Base-by-base conservation (phyloP, 2,113 vertebrate species). In the Jacana jacana region DNA sequence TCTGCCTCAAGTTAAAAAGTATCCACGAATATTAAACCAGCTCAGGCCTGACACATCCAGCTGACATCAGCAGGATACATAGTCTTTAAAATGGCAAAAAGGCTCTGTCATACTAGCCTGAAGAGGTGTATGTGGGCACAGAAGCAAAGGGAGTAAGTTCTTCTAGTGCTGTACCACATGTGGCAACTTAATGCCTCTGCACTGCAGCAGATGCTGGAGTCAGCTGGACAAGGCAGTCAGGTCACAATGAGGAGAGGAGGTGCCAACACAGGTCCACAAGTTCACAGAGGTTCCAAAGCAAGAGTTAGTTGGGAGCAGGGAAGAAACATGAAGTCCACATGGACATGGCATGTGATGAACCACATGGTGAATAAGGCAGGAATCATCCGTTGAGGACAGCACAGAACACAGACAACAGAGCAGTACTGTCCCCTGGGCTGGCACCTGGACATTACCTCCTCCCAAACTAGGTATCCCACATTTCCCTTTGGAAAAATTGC, bases 1-100 rank as follows among this genome's bases (percentile, higher is more conserved):
- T 69, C 17, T 94, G 55, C 13, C 35, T 78, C 60, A 71, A 96
- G 84, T 95, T 78, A 91, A 86, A 90, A 88, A 88, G 60, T 27
- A 91, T 37, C 87, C 77, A 63, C 23, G 64, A 93, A 37, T 60
- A 71, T 66, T 66, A 92, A 96, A 91, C 72, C 37, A 58, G 51
- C 48, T 78, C 48, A 28, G 42, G 64, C 69, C 42, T 78, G 51
- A 55, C 42, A 20, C 18, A 60, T 31, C 13, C 81, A 81, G n/a
- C 69, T 31, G 49, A 63, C 12, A 44, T 65, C 42, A 70, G 24
- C 69, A 83, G 64, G 73, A 84, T 17, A 57, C 40, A 49, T 57
- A 49, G 44, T 40, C 42, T 75, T 58, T 66, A 64, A 49, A 64
- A 49, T 0, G 5, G 37, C 44, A 73, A 66, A 86, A 88, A 65